Conservation (phyloP, 2,888 invertebrate species). For the Ectemnius cavifrons region DNA sequence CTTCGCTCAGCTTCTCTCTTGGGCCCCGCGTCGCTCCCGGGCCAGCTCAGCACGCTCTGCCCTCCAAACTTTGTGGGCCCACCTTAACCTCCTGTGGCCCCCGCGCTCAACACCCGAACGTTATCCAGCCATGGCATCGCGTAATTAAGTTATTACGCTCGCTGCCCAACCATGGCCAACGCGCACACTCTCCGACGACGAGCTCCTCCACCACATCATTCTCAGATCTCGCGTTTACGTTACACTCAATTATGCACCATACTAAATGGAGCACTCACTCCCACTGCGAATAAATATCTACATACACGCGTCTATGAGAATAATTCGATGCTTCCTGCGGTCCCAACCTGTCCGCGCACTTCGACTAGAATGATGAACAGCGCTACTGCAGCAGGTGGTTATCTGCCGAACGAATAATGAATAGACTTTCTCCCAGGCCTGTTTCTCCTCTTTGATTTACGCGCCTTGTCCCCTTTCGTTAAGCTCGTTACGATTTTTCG, state of each 20-base stretch:
- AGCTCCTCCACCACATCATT: background rate
- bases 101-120: slow-evolving; percentile 66
- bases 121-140: slow-evolving; percentile 67
- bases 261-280: background rate
- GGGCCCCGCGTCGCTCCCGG: slow-evolving; percentile 25
- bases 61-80: slow-evolving; percentile 52
- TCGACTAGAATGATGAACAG: background rate
- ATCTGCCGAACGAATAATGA: background rate
- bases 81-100: slow-evolving; percentile 64
- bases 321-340: background rate
- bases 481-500: slow-evolving; percentile 2
- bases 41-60: slow-evolving; percentile 22
- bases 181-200: background rate
- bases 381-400: background rate
- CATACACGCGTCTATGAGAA: background rate
- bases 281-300: background rate
- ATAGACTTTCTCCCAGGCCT: background rate
- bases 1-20: no score
- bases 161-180: slow-evolving; percentile 31
- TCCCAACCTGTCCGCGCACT: background rate
- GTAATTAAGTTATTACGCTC: slow-evolving; percentile 68
- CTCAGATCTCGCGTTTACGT: background rate
- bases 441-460: background rate
- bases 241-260: background rate
- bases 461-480: background rate